A percentile compares a stretch with the other conserved stretches of the same genome.
Conservation (phyloP, 2,888 invertebrate species). For the Cantharis rufa region DNA sequence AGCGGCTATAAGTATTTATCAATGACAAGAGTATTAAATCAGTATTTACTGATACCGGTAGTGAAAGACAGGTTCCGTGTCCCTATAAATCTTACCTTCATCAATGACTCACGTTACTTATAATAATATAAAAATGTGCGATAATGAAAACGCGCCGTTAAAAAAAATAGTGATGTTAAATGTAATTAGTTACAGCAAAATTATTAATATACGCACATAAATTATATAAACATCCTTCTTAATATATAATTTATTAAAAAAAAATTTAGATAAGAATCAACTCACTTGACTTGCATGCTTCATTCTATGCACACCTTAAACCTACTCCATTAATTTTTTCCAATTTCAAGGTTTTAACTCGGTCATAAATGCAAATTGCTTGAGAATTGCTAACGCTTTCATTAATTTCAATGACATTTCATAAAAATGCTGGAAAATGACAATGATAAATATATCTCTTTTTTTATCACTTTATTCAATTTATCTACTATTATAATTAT, state of each 20-base stretch:
- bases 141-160: neutral
- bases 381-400: conserved; percentile 9
- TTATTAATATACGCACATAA: neutral
- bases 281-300: conserved; percentile 9
- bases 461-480: neutral
- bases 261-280: conserved; percentile 1
- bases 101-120: conserved; percentile 18
- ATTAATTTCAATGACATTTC: conserved; percentile 13
- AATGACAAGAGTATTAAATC: conserved; percentile 11
- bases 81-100: conserved; percentile 16
- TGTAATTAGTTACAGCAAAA: neutral
- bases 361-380: conserved; percentile 8
- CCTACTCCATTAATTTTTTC: conserved; percentile 16
- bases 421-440: neutral
- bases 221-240: conserved; percentile 1
- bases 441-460: neutral
- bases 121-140: neutral
- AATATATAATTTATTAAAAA: neutral
- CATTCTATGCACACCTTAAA: conserved; percentile 12
- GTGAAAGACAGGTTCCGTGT: conserved; percentile 18
- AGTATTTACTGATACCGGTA: conserved; percentile 9
- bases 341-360: conserved; percentile 7
- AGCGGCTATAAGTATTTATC: conserved; percentile 4
- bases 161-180: neutral
- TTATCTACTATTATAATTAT: neutral